These are phyloP conservation scores for Amblyornis subalaris DNA, from an alignment of 2,113 vertebrate species.

Conservation along the genomic window DNA sequence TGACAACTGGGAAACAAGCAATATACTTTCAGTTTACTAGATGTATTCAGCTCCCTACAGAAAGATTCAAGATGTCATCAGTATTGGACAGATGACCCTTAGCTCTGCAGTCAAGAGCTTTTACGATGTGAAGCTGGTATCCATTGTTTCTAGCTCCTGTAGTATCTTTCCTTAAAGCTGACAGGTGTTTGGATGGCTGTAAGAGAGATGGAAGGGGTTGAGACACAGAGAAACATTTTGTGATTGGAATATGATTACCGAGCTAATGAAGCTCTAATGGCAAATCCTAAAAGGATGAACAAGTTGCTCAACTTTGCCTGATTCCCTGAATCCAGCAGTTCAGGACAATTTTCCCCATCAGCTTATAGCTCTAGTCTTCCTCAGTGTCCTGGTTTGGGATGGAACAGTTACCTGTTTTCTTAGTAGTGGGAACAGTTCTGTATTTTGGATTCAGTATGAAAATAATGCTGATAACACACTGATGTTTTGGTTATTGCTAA, in stretches of 20 bases:
- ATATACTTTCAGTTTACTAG: neutral
- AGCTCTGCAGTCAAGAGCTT: neutral
- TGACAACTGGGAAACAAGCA: neutral
- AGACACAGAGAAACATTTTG: neutral
- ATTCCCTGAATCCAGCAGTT: neutral
- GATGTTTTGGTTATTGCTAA: neutral
- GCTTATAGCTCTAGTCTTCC: neutral
- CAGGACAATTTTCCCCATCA: neutral
- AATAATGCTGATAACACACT: neutral
- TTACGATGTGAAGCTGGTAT: neutral
- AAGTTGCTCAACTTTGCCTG: neutral
- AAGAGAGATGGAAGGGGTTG: neutral
- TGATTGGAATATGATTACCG: neutral
- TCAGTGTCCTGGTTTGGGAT: neutral
- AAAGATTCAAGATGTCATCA: neutral
- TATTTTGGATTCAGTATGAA: neutral
- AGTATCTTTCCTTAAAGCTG: neutral
- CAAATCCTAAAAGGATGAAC: neutral
- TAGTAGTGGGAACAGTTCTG: neutral
- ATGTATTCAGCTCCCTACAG: neutral
- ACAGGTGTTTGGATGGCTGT: neutral
- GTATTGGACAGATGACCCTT: neutral
- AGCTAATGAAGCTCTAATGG: constrained; percentile 19
- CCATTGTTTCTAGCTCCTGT: neutral
- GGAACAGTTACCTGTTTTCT: neutral